Evolutionary conservation across 23 tunicate genomes (phyloP).

Genomic region (Clavelina lepadiformis): DNA sequence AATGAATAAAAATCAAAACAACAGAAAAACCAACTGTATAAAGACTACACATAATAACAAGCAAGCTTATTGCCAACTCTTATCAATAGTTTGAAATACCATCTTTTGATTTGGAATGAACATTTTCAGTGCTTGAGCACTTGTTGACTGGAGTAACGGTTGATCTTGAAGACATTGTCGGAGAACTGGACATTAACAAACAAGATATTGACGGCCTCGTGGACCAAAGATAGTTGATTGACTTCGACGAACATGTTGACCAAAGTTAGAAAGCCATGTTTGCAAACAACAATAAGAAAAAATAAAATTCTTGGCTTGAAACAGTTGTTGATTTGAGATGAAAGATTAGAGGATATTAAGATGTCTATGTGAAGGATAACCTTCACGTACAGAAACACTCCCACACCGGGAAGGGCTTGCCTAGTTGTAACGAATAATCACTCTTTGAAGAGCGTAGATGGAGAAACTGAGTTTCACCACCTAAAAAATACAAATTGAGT

Average conservation of each 20-base stretch:
- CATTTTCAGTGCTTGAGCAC: slow-evolving; percentile 41
- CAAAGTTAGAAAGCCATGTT: slow-evolving; percentile 48
- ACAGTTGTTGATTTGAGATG: neutral
- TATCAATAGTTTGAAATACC: slow-evolving; percentile 3
- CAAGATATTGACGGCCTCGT: slow-evolving; percentile 12
- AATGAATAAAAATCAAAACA: too few species aligned
- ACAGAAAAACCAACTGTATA: too few species aligned
- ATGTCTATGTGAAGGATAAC: neutral
- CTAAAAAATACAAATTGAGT: slow-evolving; percentile 7
- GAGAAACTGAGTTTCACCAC: slow-evolving; percentile 12
- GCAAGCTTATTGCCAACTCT: neutral
- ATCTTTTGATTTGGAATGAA: slow-evolving; percentile 33
- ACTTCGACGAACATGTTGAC: slow-evolving; percentile 19
- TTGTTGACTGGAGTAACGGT: slow-evolving; percentile 18
- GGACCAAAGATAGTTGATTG: slow-evolving; percentile 19
- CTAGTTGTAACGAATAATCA: neutral
- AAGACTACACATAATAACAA: too few species aligned
- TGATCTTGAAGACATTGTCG: slow-evolving; percentile 39
- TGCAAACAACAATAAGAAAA: slow-evolving; percentile 11
- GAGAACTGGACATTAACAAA: slow-evolving; percentile 9
- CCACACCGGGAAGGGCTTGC: slow-evolving; percentile 19
- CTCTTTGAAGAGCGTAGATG: neutral
- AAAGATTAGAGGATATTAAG: neutral
- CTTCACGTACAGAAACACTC: slow-evolving; percentile 9
- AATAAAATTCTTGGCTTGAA: neutral